These are phyloP conservation scores for Crax fasciolata DNA, from an alignment of 2,797 vertebrate species.

Conservation along the genomic window DNA sequence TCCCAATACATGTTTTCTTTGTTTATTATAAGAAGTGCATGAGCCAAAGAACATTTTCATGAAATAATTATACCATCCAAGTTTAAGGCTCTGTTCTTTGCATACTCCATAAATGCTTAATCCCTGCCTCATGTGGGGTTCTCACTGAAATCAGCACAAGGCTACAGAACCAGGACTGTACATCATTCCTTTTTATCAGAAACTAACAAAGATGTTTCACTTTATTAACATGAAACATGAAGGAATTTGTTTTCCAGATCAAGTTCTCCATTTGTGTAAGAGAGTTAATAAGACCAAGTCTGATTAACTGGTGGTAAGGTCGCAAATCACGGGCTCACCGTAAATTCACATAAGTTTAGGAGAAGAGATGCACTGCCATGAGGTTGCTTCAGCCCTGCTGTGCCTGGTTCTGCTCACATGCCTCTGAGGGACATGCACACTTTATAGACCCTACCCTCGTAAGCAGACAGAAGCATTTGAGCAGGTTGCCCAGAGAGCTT, in stretches of 20 bases:
- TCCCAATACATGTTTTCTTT: conserved; percentile 45
- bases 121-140: fast-evolving
- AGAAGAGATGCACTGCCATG: fast-evolving
- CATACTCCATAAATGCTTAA: background rate
- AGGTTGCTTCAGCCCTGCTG: background rate
- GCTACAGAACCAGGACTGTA: background rate
- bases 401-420: background rate
- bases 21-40: background rate
- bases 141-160: background rate
- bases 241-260: background rate
- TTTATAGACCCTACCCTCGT: background rate
- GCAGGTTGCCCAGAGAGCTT: background rate
- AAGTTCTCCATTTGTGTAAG: background rate
- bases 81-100: background rate
- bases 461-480: background rate
- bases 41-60: conserved; percentile 57
- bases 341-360: background rate
- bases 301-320: background rate
- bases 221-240: background rate
- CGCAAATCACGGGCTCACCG: fast-evolving
- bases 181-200: background rate
- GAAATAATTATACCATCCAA: conserved; percentile 28
- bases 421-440: fast-evolving
- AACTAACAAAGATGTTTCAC: background rate
- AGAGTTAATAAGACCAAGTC: background rate